These are phyloP conservation scores for Chymomyza procnemis DNA, from an alignment of 2,888 invertebrate species.

Conservation along the genomic window DNA sequence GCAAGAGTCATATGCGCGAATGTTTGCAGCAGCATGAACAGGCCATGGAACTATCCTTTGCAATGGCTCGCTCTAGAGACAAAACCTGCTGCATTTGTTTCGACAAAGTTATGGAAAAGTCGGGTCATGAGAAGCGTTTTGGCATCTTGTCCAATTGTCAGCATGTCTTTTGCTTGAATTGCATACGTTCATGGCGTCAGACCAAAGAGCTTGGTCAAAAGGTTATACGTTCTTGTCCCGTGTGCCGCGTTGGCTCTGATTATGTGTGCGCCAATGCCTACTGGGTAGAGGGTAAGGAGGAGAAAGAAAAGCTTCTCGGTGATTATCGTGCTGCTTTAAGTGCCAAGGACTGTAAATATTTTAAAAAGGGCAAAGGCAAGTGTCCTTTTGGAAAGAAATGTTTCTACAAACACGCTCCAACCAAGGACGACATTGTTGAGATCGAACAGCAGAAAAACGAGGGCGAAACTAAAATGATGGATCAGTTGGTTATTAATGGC, in stretches of 20 bases:
- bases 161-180: constrained; percentile 90
- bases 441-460: constrained; percentile 84
- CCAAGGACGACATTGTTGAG: constrained; percentile 86
- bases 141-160: constrained; percentile 92
- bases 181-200: constrained; percentile 90
- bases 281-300: constrained; percentile 91
- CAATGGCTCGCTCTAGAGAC: constrained; percentile 86
- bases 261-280: constrained; percentile 90
- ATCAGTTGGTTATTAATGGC: constrained; percentile 79
- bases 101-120: constrained; percentile 86
- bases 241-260: constrained; percentile 89
- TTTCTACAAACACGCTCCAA: constrained; percentile 89
- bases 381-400: constrained; percentile 94
- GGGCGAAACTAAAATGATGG: constrained; percentile 78
- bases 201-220: constrained; percentile 88
- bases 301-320: constrained; percentile 87
- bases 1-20: constrained; percentile 83
- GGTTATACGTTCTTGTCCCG: constrained; percentile 89
- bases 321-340: constrained; percentile 87
- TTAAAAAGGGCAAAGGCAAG: constrained; percentile 87
- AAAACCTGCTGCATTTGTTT: constrained; percentile 92
- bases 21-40: constrained; percentile 86
- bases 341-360: constrained; percentile 90
- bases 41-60: constrained; percentile 90
- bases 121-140: constrained; percentile 84